Evolutionary conservation across 30 jellyfish, hydroid and myxozoan genomes (phyloP).

Genomic region (Aurelia aurita complex sp. Pacific): DNA sequence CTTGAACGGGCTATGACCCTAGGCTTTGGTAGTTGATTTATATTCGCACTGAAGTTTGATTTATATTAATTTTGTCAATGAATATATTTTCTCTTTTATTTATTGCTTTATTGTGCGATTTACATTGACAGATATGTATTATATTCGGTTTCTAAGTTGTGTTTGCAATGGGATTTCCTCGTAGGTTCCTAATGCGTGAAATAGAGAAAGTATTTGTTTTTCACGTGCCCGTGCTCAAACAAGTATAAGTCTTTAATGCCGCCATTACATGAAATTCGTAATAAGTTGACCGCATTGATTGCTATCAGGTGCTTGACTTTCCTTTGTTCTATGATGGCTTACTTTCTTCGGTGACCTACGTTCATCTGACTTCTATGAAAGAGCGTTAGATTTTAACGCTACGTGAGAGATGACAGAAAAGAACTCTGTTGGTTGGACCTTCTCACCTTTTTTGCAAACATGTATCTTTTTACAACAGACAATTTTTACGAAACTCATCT

Average conservation of each 20-base stretch:
- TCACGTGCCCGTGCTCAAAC: conserved; percentile 34
- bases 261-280: conserved; percentile 9
- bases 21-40: too few relatives aligned
- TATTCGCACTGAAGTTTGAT: not conserved
- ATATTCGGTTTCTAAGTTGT: conserved; percentile 31
- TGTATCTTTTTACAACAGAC: too few relatives aligned
- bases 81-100: not conserved
- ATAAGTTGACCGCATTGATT: conserved; percentile 1
- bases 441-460: too few relatives aligned
- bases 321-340: too few relatives aligned
- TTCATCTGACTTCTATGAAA: too few relatives aligned
- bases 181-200: conserved; percentile 34
- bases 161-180: conserved; percentile 48
- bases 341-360: too few relatives aligned
- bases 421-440: too few relatives aligned
- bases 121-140: conserved; percentile 4
- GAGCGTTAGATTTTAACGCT: too few relatives aligned
- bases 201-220: conserved; percentile 35
- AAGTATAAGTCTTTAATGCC: conserved; percentile 44
- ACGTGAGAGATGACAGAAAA: too few relatives aligned
- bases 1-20: too few relatives aligned
- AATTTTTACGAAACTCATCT: too few relatives aligned
- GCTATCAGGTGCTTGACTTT: not conserved
- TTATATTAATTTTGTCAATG: not conserved
- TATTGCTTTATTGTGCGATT: not conserved